These are phyloP conservation scores for Limonius californicus DNA, from an alignment of 1,140 invertebrate genomes.

Conservation along the genomic window DNA sequence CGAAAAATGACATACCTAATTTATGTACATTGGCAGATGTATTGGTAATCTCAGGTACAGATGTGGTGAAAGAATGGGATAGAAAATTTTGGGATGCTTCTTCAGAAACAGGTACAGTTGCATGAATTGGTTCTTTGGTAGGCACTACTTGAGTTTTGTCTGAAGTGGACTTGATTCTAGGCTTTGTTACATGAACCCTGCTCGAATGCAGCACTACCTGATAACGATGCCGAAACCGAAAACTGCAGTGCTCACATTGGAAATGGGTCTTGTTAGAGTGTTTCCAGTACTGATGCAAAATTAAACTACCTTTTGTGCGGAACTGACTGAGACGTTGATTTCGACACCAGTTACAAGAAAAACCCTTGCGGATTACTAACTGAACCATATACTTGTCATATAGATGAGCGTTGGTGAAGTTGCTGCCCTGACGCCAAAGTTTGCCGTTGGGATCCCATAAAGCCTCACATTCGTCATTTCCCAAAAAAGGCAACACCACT, in stretches of 20 bases:
- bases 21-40: conserved; percentile 42
- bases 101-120: conserved; percentile 34
- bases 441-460: conserved; percentile 36
- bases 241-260: conserved; percentile 48
- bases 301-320: conserved; percentile 37
- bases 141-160: conserved; percentile 30
- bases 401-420: conserved; percentile 20
- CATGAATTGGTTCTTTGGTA: conserved; percentile 39
- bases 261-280: conserved; percentile 37
- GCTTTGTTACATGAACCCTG: conserved; percentile 41
- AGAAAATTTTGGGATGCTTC: conserved; percentile 34
- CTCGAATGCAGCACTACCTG: conserved; percentile 48
- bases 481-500: conserved; percentile 43
- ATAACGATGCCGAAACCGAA: conserved; percentile 46
- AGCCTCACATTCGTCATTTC: conserved; percentile 38
- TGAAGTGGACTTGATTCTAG: conserved; percentile 22
- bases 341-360: conserved; percentile 41
- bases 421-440: conserved; percentile 27
- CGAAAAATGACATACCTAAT: conserved; percentile 44
- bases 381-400: conserved; percentile 42
- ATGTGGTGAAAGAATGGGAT: conserved; percentile 33
- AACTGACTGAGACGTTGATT: conserved; percentile 39
- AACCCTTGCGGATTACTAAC: conserved; percentile 36
- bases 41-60: conserved; percentile 40
- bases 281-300: conserved; percentile 43